phyloP scores from a whole-genome alignment of 2,888 invertebrate species.

The Napeogenes inachia region DNA sequence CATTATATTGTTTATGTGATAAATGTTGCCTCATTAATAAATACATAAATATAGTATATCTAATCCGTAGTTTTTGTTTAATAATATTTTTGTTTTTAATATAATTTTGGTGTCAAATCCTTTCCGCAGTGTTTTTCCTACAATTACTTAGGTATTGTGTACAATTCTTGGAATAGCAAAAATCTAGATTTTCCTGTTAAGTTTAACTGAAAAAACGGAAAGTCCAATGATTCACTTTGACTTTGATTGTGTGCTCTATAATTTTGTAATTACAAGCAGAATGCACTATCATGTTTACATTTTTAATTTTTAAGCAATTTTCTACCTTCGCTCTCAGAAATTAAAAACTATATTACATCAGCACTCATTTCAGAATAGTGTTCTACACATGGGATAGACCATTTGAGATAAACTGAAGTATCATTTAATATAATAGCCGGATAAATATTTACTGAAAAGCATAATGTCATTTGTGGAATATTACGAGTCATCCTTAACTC shows the following conservation, averaged over 20 bases:
- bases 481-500: no score
- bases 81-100: neutral
- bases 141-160: neutral
- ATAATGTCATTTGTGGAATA: neutral
- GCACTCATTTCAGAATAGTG: neutral
- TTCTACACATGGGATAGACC: conserved; percentile 1
- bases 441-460: neutral
- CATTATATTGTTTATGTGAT: no score
- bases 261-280: conserved; percentile 14
- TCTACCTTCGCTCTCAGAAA: neutral
- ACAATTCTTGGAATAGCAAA: conserved; percentile 6
- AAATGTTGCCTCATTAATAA: no score
- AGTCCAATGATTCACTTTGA: conserved; percentile 17
- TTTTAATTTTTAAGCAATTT: neutral
- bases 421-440: neutral
- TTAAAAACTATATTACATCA: neutral
- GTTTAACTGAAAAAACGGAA: conserved; percentile 30
- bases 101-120: neutral
- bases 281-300: conserved; percentile 2
- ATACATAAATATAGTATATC: no score
- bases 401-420: conserved; percentile 3
- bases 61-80: neutral
- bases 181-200: conserved; percentile 32
- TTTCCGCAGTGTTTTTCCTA: neutral
- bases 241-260: conserved; percentile 11